Evolutionary conservation across 2,113 vertebrate species (phyloP).

Genomic region (Malurus cyaneus): DNA sequence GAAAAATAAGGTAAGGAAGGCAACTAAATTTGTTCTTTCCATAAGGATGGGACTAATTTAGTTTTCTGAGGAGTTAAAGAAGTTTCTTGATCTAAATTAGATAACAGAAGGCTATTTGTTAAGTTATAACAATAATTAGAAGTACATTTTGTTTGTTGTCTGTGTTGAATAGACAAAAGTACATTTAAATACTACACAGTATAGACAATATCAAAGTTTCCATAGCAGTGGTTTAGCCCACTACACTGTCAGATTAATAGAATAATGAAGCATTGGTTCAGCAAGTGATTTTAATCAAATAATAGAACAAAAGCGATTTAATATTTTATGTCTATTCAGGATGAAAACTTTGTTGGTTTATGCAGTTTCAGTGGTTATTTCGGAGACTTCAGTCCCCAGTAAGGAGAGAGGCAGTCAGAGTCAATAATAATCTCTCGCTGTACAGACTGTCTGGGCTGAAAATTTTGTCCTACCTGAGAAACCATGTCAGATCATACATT

Average conservation of each 20-base stretch:
- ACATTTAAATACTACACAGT: not conserved
- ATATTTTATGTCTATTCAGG: not conserved
- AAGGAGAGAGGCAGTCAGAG: not conserved
- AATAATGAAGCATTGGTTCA: not conserved
- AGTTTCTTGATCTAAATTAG: slow-evolving; percentile 18
- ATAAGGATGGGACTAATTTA: not conserved
- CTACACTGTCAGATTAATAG: not conserved
- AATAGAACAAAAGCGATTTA: not conserved
- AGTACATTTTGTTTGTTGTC: not conserved
- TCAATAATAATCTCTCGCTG: not conserved
- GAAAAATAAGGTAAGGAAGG: not conserved
- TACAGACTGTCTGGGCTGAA: not conserved
- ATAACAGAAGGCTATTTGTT: not conserved
- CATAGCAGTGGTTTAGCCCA: not conserved
- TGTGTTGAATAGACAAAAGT: not conserved
- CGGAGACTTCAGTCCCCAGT: not conserved
- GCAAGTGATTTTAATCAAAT: not conserved
- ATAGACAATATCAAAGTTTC: not conserved
- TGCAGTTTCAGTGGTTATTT: not conserved
- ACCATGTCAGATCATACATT: not conserved
- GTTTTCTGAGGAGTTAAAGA: slow-evolving; percentile 26
- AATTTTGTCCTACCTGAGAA: not conserved
- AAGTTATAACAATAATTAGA: not conserved
- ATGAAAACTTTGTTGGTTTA: not conserved
- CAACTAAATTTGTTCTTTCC: slow-evolving; percentile 15